Evolutionary conservation across 2,888 invertebrate genomes (phyloP).

Genomic region (Polydrusus cervinus): DNA sequence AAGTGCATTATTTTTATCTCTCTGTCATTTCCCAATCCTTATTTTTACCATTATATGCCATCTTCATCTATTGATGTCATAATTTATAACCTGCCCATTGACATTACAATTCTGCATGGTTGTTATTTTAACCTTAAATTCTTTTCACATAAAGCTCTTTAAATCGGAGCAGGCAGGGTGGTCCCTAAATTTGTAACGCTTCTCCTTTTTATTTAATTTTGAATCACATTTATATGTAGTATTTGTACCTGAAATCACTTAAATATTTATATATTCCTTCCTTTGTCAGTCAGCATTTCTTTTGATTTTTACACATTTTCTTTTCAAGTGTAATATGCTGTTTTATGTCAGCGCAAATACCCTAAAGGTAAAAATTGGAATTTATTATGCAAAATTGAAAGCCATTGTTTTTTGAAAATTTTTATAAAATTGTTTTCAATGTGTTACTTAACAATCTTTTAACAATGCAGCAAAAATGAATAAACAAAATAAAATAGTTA

Average conservation of each 20-base stretch:
- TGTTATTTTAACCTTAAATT: constrained; percentile 5
- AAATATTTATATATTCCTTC: constrained; percentile 47
- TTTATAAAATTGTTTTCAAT: no score
- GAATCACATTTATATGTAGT: constrained; percentile 30
- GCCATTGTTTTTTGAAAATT: no score
- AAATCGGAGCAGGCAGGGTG: constrained; percentile 20
- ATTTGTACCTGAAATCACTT: constrained; percentile 34
- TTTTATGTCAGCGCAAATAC: background rate
- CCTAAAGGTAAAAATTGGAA: no score
- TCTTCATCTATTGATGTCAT: background rate
- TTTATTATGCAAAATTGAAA: no score
- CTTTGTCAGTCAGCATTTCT: constrained; percentile 10
- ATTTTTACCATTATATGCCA: background rate
- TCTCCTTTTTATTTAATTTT: constrained; percentile 25
- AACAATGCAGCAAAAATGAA: no score
- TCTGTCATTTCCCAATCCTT: no score
- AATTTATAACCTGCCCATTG: constrained; percentile 16
- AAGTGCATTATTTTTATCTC: no score
- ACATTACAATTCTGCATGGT: constrained; percentile 5
- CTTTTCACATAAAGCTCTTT: constrained; percentile 7
- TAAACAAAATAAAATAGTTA: no score
- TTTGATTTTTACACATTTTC: constrained; percentile 11
- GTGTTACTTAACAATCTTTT: no score
- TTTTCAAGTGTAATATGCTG: background rate
- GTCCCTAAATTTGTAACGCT: constrained; percentile 37